Base-by-base conservation (phyloP, 2,797 vertebrate species). In the Xerus rutilus region DNA sequence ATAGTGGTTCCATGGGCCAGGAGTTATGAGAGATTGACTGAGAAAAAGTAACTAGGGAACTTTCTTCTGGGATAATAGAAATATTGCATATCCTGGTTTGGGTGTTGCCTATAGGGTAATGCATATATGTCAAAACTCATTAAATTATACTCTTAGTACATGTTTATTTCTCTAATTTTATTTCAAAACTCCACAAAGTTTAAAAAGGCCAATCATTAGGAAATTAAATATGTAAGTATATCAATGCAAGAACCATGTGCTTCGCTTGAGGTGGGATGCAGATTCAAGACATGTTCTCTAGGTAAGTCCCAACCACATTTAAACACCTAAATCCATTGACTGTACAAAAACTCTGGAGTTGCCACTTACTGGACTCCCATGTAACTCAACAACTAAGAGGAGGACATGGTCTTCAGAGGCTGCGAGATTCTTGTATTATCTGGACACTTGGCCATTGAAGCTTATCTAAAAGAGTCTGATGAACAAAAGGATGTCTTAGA, bases 31-130 rank as follows among this genome's bases (percentile, higher is more conserved):
- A 10, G 14, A 62, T 76, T 92, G 43, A 57, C 10, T 79, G 23
- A 78, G 30, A 52, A 74, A 7, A 6, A 25, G 8, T 74, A 70
- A n/a, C 3, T 76, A 43, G 47, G 21, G 20, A 81, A 70, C 3
- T 78, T 78, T 28, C 23, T 70, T 92, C 45, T 54, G 52, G 32
- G 20, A 90, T 90, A 7, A 82, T 73, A 49, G 28, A 93, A 93
- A 62, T 93, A 87, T 49, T 93, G 5, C 45, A 32, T 77, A 76
- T 84, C 32, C 77, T 87, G 9, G 62, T 92, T 86, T 90, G 18
- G 12, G 3, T 82, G 17, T 77, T 94, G 23, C 7, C 52, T 92
- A 67, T 13, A 79, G 12, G 3, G 7, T 7, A 67, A 30, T 49
- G 47, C 13, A 59, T 57, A 83, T 85, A 93, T 87, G 30, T 64